Evolutionary conservation across 2,888 invertebrate species (phyloP).

Genomic region (Eristalis intricaria): DNA sequence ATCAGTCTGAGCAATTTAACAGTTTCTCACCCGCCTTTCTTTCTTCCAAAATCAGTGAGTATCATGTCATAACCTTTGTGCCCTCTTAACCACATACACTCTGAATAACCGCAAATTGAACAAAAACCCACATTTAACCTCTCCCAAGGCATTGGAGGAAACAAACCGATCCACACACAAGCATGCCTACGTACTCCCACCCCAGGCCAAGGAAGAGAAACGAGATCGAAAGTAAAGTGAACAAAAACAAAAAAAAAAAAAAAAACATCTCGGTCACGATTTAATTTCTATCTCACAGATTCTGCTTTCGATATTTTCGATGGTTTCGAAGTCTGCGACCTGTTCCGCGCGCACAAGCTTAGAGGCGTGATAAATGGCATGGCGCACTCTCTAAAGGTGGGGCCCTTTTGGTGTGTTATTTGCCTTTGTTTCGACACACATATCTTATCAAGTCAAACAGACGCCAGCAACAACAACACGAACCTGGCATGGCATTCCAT

Average conservation of each 20-base stretch:
- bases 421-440: slow-evolving; percentile 67
- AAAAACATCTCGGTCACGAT: slow-evolving; percentile 68
- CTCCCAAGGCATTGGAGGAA: not conserved
- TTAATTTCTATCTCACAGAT: slow-evolving; percentile 70
- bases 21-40: slow-evolving; percentile 26
- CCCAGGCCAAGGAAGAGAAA: slow-evolving; percentile 16
- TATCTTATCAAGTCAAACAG: slow-evolving; percentile 59
- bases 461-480: slow-evolving; percentile 1
- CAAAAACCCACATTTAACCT: slow-evolving; percentile 59
- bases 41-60: slow-evolving; percentile 30
- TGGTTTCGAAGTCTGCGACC: not conserved
- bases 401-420: slow-evolving; percentile 58
- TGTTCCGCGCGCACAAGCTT: not conserved
- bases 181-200: not conserved
- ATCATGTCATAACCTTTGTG: slow-evolving; percentile 61
- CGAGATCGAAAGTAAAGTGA: slow-evolving; percentile 60
- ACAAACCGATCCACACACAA: not conserved
- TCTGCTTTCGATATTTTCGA: not conserved
- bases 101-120: slow-evolving; percentile 64
- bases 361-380: not conserved
- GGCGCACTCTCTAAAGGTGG: slow-evolving; percentile 54
- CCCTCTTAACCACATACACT: slow-evolving; percentile 40
- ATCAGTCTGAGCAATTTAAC: slow-evolving; percentile 1
- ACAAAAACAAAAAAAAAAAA: slow-evolving; percentile 51
- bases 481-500: slow-evolving; percentile 60